phyloP scores from a whole-genome alignment of 2,797 vertebrate species.

The Xerus rutilus region DNA sequence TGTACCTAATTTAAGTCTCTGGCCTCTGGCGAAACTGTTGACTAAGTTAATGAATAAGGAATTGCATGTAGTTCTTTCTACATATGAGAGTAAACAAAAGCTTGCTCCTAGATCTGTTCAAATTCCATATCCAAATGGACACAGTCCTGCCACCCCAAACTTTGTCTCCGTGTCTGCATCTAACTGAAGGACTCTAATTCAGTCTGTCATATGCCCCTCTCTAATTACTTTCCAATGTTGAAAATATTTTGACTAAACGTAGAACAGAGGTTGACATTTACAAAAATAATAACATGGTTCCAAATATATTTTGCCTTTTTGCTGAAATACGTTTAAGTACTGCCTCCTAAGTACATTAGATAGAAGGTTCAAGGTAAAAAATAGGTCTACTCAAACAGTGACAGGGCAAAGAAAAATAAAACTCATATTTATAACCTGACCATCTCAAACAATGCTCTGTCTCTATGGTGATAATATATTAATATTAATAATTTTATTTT shows the following conservation, averaged over 20 bases:
- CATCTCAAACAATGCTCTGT: background rate
- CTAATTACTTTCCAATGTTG: background rate
- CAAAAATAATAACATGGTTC: background rate
- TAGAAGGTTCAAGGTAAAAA: background rate
- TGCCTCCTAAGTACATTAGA: background rate
- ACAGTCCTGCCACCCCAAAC: background rate
- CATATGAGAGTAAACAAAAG: background rate
- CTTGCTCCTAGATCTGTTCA: background rate
- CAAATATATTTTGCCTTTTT: background rate
- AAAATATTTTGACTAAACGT: background rate
- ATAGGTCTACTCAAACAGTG: background rate
- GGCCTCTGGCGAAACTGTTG: background rate
- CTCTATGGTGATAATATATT: background rate
- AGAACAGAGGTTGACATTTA: background rate
- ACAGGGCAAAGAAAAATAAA: background rate
- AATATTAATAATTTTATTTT: background rate
- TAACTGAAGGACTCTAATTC: background rate
- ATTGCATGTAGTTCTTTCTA: background rate
- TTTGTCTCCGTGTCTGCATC: background rate
- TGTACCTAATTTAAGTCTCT: background rate
- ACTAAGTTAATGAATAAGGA: background rate
- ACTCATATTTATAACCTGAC: background rate
- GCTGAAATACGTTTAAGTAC: background rate
- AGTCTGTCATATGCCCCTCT: too few species aligned
- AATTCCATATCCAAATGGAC: background rate